phyloP scores from a whole-genome alignment of 2,113 vertebrate genomes.

The Melanerpes formicivorus region DNA sequence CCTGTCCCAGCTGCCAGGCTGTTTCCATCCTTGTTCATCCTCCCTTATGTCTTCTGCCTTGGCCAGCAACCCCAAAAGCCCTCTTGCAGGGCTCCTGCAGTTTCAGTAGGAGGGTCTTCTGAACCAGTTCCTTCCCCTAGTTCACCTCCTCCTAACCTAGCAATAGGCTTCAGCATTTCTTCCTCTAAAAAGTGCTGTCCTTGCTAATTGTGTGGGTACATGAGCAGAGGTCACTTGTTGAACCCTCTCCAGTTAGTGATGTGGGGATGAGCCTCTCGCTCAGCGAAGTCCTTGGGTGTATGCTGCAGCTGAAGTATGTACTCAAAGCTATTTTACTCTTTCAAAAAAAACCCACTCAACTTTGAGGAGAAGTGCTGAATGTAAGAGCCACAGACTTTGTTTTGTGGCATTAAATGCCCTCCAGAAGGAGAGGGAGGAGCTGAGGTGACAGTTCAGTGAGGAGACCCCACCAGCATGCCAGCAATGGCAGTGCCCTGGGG shows the following conservation, averaged over 20 bases:
- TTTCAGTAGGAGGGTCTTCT: background rate
- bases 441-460: rapidly evolving
- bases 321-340: background rate
- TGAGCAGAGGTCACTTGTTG: background rate
- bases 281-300: background rate
- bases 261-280: background rate
- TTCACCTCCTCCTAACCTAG: background rate
- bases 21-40: background rate
- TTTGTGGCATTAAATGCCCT: background rate
- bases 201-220: background rate
- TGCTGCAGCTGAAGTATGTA: background rate
- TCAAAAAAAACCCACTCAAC: background rate
- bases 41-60: background rate
- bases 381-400: background rate
- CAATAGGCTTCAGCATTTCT: background rate
- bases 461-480: background rate
- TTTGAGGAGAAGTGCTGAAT: background rate
- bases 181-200: background rate
- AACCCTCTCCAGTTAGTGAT: background rate
- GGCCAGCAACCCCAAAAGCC: background rate
- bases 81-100: background rate
- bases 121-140: background rate
- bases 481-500: background rate
- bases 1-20: background rate
- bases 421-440: background rate